Conservation (phyloP, 1,140 invertebrate species). For the Gonioctena quinquepunctata region DNA sequence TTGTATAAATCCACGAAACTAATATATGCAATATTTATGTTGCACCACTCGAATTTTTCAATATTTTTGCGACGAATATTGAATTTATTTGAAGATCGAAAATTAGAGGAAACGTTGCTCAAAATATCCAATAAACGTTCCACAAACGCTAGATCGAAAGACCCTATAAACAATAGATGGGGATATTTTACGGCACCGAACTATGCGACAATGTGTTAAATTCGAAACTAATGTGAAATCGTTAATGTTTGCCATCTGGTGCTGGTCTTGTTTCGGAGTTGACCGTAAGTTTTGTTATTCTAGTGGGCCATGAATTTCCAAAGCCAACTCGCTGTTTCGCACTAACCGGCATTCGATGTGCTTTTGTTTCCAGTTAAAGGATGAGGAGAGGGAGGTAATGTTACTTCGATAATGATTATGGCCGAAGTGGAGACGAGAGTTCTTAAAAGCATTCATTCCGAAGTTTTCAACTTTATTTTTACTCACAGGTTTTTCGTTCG, state of each 20-base stretch:
- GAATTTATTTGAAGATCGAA: too few species aligned
- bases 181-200: not conserved
- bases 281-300: constrained; percentile 6
- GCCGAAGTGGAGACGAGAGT: not conserved
- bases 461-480: not conserved
- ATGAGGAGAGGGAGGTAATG: not conserved
- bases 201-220: not conserved
- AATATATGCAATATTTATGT: too few species aligned
- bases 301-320: not conserved
- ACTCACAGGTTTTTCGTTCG: not conserved
- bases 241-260: constrained; percentile 1
- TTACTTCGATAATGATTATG: constrained; percentile 6
- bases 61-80: too few species aligned
- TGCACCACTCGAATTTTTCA: too few species aligned
- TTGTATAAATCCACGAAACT: too few species aligned
- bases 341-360: not conserved
- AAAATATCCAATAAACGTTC: too few species aligned
- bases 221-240: constrained; percentile 8
- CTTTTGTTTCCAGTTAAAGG: not conserved
- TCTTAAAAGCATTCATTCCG: not conserved
- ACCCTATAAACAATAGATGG: too few species aligned
- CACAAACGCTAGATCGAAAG: too few species aligned
- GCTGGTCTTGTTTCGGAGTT: constrained; percentile 11
- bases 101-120: too few species aligned
- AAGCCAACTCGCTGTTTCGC: not conserved